Percentiles rank a stretch among this genome's conserved stretches.
These are phyloP conservation scores for Apamea sordens DNA, from an alignment of 2,888 invertebrate species.

Conservation along the genomic window DNA sequence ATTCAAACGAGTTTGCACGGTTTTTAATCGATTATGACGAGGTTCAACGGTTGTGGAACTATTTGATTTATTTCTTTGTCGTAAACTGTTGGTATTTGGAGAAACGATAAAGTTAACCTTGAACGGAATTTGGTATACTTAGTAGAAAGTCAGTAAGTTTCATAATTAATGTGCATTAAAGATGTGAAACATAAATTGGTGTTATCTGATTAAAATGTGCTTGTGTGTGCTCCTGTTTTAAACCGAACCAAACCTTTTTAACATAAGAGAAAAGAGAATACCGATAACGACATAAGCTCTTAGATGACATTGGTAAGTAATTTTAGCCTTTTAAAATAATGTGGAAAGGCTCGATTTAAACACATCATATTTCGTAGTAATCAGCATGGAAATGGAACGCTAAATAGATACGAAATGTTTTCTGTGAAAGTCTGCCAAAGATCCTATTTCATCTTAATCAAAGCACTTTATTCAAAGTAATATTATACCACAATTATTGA, in stretches of 20 bases:
- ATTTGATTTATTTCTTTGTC: constrained; percentile 46
- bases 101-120: not conserved
- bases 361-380: constrained; percentile 14
- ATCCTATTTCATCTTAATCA: constrained; percentile 34
- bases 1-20: constrained; percentile 51
- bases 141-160: not conserved
- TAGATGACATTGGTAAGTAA: not conserved
- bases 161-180: not conserved
- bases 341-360: not conserved
- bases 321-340: not conserved
- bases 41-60: constrained; percentile 37
- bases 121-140: not conserved
- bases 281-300: not conserved
- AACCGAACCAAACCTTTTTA: not conserved
- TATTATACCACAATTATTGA: constrained; percentile 19
- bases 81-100: not conserved
- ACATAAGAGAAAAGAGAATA: not conserved
- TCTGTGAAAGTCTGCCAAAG: constrained; percentile 32
- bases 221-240: not conserved
- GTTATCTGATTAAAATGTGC: not conserved
- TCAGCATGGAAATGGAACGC: constrained; percentile 16
- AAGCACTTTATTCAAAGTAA: constrained; percentile 41
- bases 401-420: constrained; percentile 21
- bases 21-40: constrained; percentile 41
- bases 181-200: not conserved